Conservation (phyloP, 2,113 vertebrate genomes). For the Engystomops pustulosus region DNA sequence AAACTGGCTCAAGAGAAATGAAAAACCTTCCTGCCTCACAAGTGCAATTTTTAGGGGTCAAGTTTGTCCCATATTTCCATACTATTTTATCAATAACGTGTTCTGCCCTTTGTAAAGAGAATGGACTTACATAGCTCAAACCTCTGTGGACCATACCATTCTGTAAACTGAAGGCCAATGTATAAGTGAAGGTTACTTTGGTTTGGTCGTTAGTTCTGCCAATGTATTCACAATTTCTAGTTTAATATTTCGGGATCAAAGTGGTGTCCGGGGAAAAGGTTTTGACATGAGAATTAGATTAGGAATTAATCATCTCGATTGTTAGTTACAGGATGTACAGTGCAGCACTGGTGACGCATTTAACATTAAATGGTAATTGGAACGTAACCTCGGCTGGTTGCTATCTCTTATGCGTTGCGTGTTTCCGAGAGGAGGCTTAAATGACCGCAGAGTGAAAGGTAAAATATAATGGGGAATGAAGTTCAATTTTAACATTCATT, state of each 20-base stretch:
- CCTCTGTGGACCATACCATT: too few species aligned
- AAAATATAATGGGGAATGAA: neutral
- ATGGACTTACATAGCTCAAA: too few species aligned
- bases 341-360: neutral
- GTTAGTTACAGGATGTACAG: neutral
- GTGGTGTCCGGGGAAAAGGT: neutral
- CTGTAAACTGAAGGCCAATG: too few species aligned
- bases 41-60: too few species aligned
- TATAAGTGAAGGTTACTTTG: too few species aligned
- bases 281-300: neutral
- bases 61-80: too few species aligned
- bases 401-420: neutral
- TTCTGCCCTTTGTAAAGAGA: too few species aligned
- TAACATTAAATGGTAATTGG: conserved; percentile 24
- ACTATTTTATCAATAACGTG: too few species aligned
- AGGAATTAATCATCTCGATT: conserved; percentile 11
- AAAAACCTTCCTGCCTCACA: too few species aligned
- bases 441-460: neutral
- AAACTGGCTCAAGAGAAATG: too few species aligned
- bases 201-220: neutral
- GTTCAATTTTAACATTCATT: neutral
- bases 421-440: neutral
- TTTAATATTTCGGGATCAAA: neutral
- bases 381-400: conserved; percentile 5
- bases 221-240: neutral